phyloP scores from a whole-genome alignment of 1,140 invertebrate species.

The Nomia melanderi region DNA sequence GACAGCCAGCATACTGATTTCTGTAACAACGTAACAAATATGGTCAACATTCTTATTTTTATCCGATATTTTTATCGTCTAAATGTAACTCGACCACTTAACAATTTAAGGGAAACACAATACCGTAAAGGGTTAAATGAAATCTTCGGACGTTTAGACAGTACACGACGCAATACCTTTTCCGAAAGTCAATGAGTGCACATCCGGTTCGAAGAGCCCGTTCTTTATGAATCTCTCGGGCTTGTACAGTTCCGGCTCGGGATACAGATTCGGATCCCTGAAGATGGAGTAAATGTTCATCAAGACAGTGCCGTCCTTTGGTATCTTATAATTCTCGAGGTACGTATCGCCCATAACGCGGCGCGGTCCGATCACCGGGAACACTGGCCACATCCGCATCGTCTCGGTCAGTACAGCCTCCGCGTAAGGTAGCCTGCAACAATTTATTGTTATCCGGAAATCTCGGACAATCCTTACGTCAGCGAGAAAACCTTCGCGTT shows the following conservation, averaged over 20 bases:
- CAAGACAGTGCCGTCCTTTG: conserved; percentile 85
- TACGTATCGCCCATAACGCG: conserved; percentile 83
- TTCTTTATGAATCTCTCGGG: conserved; percentile 86
- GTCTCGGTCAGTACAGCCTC: conserved; percentile 86
- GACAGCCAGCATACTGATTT: too few species aligned
- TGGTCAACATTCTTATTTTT: too few species aligned
- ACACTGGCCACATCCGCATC: conserved; percentile 83
- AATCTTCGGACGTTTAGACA: too few species aligned
- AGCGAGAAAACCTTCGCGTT: too few species aligned
- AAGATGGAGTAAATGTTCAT: conserved; percentile 85
- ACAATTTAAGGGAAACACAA: too few species aligned
- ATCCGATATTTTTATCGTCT: too few species aligned
- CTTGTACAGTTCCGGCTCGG: conserved; percentile 85
- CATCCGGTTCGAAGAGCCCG: conserved; percentile 69
- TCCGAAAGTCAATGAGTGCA: conserved; percentile 85
- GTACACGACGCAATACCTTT: conserved; percentile 80
- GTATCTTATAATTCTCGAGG: conserved; percentile 85
- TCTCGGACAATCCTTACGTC: too few species aligned
- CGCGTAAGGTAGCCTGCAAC: conserved; percentile 83
- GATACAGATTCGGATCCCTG: conserved; percentile 84
- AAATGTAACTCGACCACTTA: too few species aligned
- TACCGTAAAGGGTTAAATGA: too few species aligned
- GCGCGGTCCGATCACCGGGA: conserved; percentile 86
- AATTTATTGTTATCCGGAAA: conserved; percentile 21
- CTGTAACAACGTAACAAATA: too few species aligned